Base-by-base conservation (phyloP, 2,113 vertebrate genomes). In the Anolis carolinensis region DNA sequence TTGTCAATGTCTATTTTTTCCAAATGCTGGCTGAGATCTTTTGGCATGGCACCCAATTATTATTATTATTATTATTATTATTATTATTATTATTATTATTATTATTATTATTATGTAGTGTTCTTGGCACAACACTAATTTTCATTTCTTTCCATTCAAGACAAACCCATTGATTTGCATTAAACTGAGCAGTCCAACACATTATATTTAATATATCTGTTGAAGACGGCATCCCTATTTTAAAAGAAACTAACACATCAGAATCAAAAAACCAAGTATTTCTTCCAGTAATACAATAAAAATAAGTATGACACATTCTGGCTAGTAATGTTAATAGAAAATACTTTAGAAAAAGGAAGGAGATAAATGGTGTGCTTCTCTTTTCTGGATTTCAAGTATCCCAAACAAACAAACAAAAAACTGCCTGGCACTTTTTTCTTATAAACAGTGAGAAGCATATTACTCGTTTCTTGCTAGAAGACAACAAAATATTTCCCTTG, bases 381-480 rank as follows among this genome's bases (percentile, higher is more conserved):
- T 18, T 63, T 76, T 65, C 72, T 48, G 34, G 82, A 76, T 84
- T n/a, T 27, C 65, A 68, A 68, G 27, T 23, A 36, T 4, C 4
- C 10, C 77, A n/a, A 20, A 34, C n/a, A 27, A 34, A 67, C 27
- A 79, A 79, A 36, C 10, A 79, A 36, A 36, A 79, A 59, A 62
- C 34, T 85, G n/a, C 39, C 3, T 63, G 7, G 36, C 62, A 70
- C 85, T 81, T 81, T 68, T 70, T n/a, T 59, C 50, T 55, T 72
- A 73, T 74, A 89, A 81, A 63, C 25, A 52, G 18, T 83, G 63
- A 23, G n/a, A 74, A 34, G n/a, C 30, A 70, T 88, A 90, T 85
- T 84, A 76, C 62, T 27, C 70, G 82, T 89, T 14, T 84, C 52
- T n/a, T 90, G n/a, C 78, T 79, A 34, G 30, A 50, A 89, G 73